Evolutionary conservation across 2,113 vertebrate species (phyloP).

Genomic region (Craseonycteris thonglongyai): DNA sequence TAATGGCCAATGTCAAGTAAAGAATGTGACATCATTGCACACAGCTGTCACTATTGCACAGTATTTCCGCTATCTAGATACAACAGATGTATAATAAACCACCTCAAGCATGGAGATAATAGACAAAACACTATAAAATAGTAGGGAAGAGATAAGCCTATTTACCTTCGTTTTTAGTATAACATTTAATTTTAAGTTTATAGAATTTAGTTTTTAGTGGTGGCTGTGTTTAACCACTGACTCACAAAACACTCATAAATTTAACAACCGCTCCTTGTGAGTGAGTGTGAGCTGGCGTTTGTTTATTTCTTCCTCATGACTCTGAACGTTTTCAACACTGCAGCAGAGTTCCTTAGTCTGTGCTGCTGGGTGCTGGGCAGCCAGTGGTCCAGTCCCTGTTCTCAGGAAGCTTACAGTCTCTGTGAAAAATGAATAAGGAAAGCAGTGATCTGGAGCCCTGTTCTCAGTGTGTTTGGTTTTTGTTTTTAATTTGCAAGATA

Average conservation of each 20-base stretch:
- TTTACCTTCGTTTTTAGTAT: not conserved
- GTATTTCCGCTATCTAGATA: not conserved
- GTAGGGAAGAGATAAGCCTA: not conserved
- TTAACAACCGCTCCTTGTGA: not conserved
- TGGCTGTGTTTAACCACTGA: not conserved
- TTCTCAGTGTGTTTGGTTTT: not conserved
- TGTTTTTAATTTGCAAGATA: not conserved
- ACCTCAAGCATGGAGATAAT: fast-evolving
- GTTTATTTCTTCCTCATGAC: not conserved
- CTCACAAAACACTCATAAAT: not conserved
- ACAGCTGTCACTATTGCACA: fast-evolving
- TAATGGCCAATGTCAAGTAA: not conserved
- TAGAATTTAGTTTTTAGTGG: not conserved
- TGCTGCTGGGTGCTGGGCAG: not conserved
- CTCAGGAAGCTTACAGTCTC: not conserved
- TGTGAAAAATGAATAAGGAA: not conserved
- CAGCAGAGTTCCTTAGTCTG: not conserved
- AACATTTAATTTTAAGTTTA: not conserved
- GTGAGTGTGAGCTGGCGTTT: fast-evolving
- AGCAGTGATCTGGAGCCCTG: not conserved
- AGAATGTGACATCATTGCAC: not conserved
- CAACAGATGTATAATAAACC: fast-evolving
- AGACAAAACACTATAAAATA: not conserved
- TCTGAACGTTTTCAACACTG: not conserved
- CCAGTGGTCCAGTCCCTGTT: not conserved